Percentiles rank a stretch among this genome's conserved stretches.
Conservation (phyloP, 2,113 vertebrate species). For the Redunca redunca region DNA sequence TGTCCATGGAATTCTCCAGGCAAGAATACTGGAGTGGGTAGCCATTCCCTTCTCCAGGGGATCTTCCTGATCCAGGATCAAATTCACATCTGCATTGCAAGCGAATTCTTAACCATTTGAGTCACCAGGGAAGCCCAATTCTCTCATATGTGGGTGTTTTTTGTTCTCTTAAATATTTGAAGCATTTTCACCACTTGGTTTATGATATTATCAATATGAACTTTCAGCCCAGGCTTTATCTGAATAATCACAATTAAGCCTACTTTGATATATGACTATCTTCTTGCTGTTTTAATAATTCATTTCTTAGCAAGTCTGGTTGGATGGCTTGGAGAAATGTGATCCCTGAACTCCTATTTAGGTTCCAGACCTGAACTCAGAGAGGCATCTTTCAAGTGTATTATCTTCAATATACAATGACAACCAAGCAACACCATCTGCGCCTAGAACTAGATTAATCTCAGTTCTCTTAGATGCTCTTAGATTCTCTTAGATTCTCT, state of each 20-base stretch:
- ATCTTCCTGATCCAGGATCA: neutral
- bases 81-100: neutral
- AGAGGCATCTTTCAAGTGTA: neutral
- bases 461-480: no score
- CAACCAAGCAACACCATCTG: neutral
- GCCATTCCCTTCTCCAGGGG: neutral
- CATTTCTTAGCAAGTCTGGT: neutral
- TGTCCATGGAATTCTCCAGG: neutral
- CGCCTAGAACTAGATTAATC: neutral
- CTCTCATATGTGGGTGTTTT: neutral
- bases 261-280: neutral
- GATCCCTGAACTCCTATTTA: neutral
- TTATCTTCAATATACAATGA: neutral
- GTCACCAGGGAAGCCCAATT: neutral
- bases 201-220: neutral
- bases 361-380: neutral
- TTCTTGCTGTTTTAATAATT: neutral
- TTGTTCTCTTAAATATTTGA: neutral
- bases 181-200: neutral
- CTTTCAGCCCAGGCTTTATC: neutral
- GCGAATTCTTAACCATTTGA: neutral
- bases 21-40: neutral
- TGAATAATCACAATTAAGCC: neutral
- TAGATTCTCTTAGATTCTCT: neutral
- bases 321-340: neutral